These are phyloP conservation scores for Vireo griseus DNA, from an alignment of 2,797 vertebrate genomes.

Conservation along the genomic window DNA sequence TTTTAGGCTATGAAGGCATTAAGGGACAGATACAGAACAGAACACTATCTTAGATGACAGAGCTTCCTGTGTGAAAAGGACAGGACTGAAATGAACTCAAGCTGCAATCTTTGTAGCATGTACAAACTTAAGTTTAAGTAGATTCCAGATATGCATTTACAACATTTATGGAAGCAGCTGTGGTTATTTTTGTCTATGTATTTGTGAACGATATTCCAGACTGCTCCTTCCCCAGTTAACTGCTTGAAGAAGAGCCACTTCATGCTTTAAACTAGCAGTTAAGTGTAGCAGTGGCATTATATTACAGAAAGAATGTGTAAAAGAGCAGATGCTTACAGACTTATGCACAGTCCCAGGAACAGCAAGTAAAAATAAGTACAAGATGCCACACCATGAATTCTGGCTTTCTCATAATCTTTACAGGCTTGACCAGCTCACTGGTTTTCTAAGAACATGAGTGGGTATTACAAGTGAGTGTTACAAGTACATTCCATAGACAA, in stretches of 20 bases:
- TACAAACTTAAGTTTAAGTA: neutral
- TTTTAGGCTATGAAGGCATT: neutral
- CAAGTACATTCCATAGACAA: neutral
- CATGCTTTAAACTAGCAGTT: neutral
- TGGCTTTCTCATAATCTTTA: neutral
- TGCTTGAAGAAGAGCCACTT: neutral
- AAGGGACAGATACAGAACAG: neutral
- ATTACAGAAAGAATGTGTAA: neutral
- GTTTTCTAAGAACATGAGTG: neutral
- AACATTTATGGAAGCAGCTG: neutral
- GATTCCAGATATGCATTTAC: neutral
- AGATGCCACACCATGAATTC: neutral
- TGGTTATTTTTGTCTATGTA: neutral
- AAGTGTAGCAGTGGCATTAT: neutral
- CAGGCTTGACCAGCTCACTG: neutral
- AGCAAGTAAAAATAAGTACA: neutral
- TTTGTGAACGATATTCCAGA: neutral
- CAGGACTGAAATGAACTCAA: neutral
- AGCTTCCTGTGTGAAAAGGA: neutral
- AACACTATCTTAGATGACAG: neutral
- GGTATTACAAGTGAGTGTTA: neutral
- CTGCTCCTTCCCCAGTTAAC: neutral
- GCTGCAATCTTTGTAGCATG: fast-evolving
- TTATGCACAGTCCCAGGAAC: neutral
- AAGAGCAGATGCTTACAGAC: neutral